phyloP scores from a whole-genome alignment of 2,113 vertebrate species.

The Dipodomys ordii region DNA sequence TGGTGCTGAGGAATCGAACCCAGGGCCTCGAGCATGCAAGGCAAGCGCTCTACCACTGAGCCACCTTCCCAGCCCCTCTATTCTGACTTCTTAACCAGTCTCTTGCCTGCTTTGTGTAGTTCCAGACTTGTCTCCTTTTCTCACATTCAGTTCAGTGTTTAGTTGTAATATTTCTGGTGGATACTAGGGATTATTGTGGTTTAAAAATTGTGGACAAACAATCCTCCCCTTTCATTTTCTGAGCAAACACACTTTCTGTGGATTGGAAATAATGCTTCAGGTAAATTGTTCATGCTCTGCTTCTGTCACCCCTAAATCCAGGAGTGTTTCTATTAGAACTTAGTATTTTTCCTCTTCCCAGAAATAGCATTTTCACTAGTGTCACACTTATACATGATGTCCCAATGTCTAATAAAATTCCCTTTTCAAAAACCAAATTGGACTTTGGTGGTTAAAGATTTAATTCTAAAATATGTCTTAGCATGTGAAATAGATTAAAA shows the following conservation, averaged over 20 bases:
- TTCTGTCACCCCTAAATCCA: not conserved
- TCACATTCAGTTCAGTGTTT: too few relatives aligned
- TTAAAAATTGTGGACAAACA: not conserved
- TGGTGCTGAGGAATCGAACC: too few relatives aligned
- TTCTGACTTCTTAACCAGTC: too few relatives aligned
- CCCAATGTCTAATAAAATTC: not conserved
- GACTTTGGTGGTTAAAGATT: not conserved
- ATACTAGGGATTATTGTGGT: too few relatives aligned
- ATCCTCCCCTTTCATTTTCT: not conserved
- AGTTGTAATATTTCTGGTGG: too few relatives aligned
- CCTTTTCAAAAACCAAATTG: not conserved
- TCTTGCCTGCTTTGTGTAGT: not conserved
- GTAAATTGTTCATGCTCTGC: not conserved
- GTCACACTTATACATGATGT: not conserved
- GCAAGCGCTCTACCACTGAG: too few relatives aligned
- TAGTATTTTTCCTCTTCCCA: not conserved
- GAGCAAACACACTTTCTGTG: not conserved
- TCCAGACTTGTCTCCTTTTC: not conserved
- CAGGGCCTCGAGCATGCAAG: too few relatives aligned
- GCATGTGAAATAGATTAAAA: slow-evolving; percentile 16
- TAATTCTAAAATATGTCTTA: slow-evolving; percentile 23
- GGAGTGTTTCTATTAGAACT: not conserved
- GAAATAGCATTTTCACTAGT: not conserved
- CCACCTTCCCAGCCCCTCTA: too few relatives aligned
- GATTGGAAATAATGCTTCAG: not conserved